Conservation (phyloP, 1,140 invertebrate genomes). For the Brachionus calyciflorus region DNA sequence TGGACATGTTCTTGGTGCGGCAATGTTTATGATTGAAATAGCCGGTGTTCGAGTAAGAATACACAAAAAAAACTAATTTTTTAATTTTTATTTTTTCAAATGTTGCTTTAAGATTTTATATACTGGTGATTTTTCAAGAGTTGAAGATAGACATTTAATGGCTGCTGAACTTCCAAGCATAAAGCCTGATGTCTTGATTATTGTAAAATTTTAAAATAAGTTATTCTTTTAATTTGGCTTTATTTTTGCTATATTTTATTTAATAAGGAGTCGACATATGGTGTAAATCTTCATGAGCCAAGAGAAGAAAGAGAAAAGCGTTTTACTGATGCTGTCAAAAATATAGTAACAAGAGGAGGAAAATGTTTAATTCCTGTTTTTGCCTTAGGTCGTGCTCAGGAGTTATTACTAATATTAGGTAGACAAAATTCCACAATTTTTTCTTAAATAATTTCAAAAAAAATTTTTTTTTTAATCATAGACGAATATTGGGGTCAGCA, state of each 20-base stretch:
- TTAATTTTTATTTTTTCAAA: not conserved
- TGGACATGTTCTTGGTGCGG: conserved; percentile 95
- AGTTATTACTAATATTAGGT: conserved; percentile 71
- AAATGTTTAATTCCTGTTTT: conserved; percentile 97
- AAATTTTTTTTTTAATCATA: conserved; percentile 53
- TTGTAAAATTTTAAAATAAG: no score
- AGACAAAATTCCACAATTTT: conserved; percentile 44
- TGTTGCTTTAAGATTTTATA: conserved; percentile 89
- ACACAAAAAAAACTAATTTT: no score
- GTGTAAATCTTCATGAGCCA: conserved; percentile 97
- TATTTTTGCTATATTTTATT: no score
- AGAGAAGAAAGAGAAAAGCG: conserved; percentile 88
- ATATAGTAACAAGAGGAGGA: conserved; percentile 91
- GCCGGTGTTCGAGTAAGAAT: conserved; percentile 79
- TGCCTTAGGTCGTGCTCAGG: conserved; percentile 93
- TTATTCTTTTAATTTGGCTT: no score
- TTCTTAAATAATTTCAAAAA: not conserved
- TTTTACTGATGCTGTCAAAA: conserved; percentile 89
- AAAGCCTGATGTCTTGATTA: conserved; percentile 92
- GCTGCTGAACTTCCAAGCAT: conserved; percentile 95
- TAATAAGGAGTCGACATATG: conserved; percentile 99
- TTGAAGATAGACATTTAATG: conserved; percentile 98
- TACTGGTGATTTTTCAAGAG: conserved; percentile 95
- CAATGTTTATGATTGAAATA: conserved; percentile 99
- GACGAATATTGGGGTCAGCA: conserved; percentile 98